phyloP scores from a whole-genome alignment of 2,888 invertebrate genomes.

The Synergus itoensis region DNA sequence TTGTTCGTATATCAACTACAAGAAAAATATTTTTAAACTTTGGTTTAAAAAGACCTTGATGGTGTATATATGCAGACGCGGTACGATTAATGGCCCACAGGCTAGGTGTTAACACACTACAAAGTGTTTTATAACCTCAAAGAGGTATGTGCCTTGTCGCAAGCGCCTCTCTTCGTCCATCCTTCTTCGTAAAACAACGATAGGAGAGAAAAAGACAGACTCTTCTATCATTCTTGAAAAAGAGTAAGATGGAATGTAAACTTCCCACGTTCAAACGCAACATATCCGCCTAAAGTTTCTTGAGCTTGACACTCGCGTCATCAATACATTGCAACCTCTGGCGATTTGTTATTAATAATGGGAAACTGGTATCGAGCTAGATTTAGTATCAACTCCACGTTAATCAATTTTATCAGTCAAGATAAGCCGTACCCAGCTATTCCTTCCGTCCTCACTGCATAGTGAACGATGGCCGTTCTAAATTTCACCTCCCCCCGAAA shows the following conservation, averaged over 20 bases:
- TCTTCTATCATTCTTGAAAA: not conserved
- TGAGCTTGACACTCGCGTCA: slow-evolving; percentile 14
- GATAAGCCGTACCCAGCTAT: slow-evolving; percentile 68
- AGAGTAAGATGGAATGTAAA: slow-evolving; percentile 8
- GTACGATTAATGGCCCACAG: slow-evolving; percentile 62
- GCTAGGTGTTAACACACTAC: slow-evolving; percentile 64
- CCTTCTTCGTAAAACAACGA: slow-evolving; percentile 34
- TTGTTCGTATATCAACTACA: not conserved
- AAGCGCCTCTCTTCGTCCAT: slow-evolving; percentile 54
- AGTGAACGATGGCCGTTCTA: not conserved
- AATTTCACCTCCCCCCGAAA: not conserved
- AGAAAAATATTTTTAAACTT: slow-evolving; percentile 19
- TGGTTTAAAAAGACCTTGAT: slow-evolving; percentile 18
- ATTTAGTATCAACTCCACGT: slow-evolving; percentile 67
- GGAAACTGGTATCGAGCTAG: slow-evolving; percentile 64
- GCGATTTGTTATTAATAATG: slow-evolving; percentile 70
- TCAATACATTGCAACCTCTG: slow-evolving; percentile 45
- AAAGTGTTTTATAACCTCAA: slow-evolving; percentile 66
- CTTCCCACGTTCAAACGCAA: slow-evolving; percentile 48
- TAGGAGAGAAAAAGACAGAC: slow-evolving; percentile 28
- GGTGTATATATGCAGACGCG: slow-evolving; percentile 28
- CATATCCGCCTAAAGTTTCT: slow-evolving; percentile 29
- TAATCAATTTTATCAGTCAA: slow-evolving; percentile 73
- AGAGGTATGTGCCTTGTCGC: slow-evolving; percentile 58
- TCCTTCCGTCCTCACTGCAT: slow-evolving; percentile 63